A percentile compares a stretch with the other conserved stretches of the same genome.
These are phyloP conservation scores for Cottoperca gobio DNA, from an alignment of 2,797 vertebrate genomes.

Conservation along the genomic window DNA sequence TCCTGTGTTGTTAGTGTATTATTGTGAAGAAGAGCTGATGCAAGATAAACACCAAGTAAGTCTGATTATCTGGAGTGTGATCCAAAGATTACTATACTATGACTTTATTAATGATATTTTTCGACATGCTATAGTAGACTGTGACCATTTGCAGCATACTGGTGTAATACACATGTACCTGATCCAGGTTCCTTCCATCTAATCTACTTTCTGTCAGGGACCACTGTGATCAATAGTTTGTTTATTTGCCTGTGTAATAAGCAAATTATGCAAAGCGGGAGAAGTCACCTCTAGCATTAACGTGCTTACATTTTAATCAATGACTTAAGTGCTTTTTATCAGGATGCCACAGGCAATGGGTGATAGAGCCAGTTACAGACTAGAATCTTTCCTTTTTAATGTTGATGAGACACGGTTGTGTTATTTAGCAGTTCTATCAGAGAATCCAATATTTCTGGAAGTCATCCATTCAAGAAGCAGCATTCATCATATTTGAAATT, in stretches of 20 bases:
- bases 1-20: too few species aligned
- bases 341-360: conserved; percentile 71
- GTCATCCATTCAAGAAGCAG: conserved; percentile 35
- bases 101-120: too few species aligned
- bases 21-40: too few species aligned
- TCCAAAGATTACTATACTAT: too few species aligned
- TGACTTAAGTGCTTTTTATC: conserved; percentile 83
- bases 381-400: conserved; percentile 61
- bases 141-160: conserved; percentile 26
- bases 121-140: too few species aligned
- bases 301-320: conserved; percentile 83
- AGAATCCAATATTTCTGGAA: conserved; percentile 43
- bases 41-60: too few species aligned
- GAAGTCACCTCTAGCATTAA: conserved; percentile 81
- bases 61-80: too few species aligned
- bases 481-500: conserved; percentile 52
- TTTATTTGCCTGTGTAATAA: conserved; percentile 83
- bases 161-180: conserved; percentile 53
- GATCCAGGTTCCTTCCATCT: conserved; percentile 54
- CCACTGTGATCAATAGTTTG: conserved; percentile 79
- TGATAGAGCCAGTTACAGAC: conserved; percentile 62
- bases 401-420: conserved; percentile 38
- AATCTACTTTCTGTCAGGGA: conserved; percentile 64
- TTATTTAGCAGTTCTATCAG: conserved; percentile 48
- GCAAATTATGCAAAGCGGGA: conserved; percentile 77